Conservation (phyloP, 2,113 vertebrate species). For the Neotragus moschatus region DNA sequence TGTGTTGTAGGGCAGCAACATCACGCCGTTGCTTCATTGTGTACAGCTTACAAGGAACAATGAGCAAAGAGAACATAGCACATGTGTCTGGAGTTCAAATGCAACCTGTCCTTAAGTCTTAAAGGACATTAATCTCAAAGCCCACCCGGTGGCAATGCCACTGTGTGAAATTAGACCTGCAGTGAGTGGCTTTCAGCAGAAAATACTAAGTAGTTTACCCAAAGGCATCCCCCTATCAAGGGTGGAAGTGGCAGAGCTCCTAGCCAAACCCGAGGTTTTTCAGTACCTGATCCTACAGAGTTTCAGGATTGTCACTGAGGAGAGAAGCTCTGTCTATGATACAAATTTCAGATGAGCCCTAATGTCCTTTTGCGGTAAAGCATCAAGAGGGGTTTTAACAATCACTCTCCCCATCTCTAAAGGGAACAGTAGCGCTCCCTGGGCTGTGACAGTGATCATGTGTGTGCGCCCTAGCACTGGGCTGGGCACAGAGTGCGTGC, state of each 20-base stretch:
- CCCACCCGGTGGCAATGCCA: neutral
- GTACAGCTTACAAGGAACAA: neutral
- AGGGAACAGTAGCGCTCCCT: neutral
- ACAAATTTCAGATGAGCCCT: neutral
- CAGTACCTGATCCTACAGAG: neutral
- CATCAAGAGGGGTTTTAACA: neutral
- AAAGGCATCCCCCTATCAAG: neutral
- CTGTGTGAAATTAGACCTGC: neutral
- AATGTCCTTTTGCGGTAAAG: neutral
- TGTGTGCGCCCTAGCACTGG: accelerated
- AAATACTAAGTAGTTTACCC: neutral
- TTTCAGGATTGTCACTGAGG: neutral
- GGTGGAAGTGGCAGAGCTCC: neutral
- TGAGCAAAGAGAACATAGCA: neutral
- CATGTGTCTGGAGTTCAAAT: neutral
- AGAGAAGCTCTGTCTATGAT: neutral
- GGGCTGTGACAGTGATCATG: neutral
- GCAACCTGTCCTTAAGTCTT: neutral
- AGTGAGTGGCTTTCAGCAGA: neutral
- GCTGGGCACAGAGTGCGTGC: neutral
- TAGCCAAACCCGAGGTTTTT: neutral
- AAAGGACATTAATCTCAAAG: neutral
- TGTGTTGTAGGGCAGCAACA: neutral
- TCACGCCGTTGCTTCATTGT: neutral
- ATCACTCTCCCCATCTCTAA: neutral